Evolutionary conservation across 2,797 vertebrate species (phyloP), one percentile per base, ranked within the genome.

Genomic region (Alcedo quadribrachys): DNA sequence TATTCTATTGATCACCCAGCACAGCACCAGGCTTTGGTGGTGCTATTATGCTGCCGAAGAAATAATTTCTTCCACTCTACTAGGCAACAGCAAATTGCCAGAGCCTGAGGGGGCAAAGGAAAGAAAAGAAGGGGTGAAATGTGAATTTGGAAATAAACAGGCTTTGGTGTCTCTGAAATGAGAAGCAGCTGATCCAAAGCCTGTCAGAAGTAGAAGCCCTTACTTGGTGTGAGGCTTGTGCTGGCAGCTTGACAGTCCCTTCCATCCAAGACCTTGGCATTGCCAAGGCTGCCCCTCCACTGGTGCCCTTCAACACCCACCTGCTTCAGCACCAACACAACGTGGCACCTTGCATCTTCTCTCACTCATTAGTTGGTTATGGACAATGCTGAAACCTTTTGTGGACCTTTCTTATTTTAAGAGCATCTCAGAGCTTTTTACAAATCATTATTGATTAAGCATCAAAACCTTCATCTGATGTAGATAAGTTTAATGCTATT

Each of bases 401-500:
- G 51, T 75, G 71, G 58, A 27, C 13, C 12, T 81, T 67, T 80
- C 42, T 33, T 74, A 67, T 73, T 84, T 79, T 45, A 48, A 71
- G 62, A 85, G 37, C 21, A 83, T 73, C 60, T 87, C n/a, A 16
- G 63, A 85, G 76, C 81, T 73, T 93, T 92, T 93, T 81, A 95
- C 79, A 88, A 87, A 87, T 85, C 86, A 90, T 63, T 89, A 96
- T 96, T 73, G 94, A 94, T 94, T 96, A 94, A 83, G 67, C 92
- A 92, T 96, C 93, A 94, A 92, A 94, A 82, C 69, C 74, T 87
- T 84, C 88, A 85, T 69, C 81, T 89, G 92, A 94, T 87, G 84
- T 66, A 94, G 95, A 90, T 87, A 93, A 87, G 76, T 92, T 95
- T 85, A 93, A 89, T 89, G 88, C 75, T 24, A 76, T 95, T 94